Evolutionary conservation across 2,888 invertebrate genomes (phyloP).

Genomic region (Penaeus monodon): DNA sequence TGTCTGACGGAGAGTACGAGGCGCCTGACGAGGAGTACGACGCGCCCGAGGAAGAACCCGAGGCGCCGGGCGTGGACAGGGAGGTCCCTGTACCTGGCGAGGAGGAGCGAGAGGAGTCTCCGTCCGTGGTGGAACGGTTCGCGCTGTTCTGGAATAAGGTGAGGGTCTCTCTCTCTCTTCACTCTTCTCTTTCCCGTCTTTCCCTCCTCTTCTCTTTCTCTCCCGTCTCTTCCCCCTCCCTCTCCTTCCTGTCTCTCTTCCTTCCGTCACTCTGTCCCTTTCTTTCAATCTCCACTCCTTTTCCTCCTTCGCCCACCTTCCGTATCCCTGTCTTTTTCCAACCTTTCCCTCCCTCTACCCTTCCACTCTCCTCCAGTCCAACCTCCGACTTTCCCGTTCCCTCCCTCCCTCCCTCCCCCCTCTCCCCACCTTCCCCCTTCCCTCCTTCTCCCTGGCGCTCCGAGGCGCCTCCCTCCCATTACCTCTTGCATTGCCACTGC

Average conservation of each 20-base stretch:
- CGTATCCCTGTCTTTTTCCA: neutral
- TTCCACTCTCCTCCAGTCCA: neutral
- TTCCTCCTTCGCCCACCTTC: neutral
- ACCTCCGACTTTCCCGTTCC: neutral
- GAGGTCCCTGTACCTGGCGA: too few species aligned
- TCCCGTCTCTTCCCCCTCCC: neutral
- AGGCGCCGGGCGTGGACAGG: too few species aligned
- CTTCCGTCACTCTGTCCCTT: too few species aligned
- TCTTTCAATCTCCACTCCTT: too few species aligned
- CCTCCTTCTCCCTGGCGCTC: neutral
- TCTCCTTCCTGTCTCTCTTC: neutral
- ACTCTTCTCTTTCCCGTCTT: too few species aligned
- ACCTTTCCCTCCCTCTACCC: neutral
- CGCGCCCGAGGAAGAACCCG: too few species aligned
- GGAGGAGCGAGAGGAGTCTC: too few species aligned
- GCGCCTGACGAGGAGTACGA: too few species aligned
- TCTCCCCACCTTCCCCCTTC: neutral
- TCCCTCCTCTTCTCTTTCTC: neutral
- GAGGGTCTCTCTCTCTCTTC: neutral
- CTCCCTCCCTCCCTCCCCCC: neutral
- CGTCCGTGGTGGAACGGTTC: too few species aligned
- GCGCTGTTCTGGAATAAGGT: neutral
- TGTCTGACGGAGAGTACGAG: too few species aligned
- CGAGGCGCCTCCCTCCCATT: neutral
- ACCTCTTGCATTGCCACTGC: neutral